Conservation (phyloP, 2,888 invertebrate genomes). For the Bellardia bayeri region DNA sequence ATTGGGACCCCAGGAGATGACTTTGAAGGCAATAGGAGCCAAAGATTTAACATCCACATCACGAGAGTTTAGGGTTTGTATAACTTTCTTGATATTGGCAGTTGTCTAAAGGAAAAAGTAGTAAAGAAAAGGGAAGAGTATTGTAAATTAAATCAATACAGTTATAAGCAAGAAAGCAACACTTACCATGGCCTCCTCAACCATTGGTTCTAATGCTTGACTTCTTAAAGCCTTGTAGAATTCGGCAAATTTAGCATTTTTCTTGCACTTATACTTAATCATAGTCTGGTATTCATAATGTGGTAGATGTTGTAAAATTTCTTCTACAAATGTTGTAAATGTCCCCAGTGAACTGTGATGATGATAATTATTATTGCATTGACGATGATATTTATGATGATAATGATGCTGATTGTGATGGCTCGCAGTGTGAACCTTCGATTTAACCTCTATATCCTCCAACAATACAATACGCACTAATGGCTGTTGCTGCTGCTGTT, state of each 20-base stretch:
- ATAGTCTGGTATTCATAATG: conserved; percentile 77
- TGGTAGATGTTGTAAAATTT: conserved; percentile 78
- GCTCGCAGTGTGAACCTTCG: neutral
- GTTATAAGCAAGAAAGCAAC: no score
- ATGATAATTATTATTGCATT: conserved; percentile 12
- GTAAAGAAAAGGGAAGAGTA: neutral
- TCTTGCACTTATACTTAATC: conserved; percentile 78
- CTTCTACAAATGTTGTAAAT: conserved; percentile 77
- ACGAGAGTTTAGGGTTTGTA: conserved; percentile 76
- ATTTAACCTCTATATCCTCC: conserved; percentile 16
- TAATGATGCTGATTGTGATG: conserved; percentile 9
- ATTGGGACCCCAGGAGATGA: conserved; percentile 80
- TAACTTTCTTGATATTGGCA: conserved; percentile 73
- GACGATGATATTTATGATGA: conserved; percentile 12
- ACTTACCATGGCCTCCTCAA: conserved; percentile 78
- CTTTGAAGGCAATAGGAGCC: conserved; percentile 77
- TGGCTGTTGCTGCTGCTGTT: conserved; percentile 23
- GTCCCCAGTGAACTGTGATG: conserved; percentile 53
- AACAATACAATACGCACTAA: conserved; percentile 61
- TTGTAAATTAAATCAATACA: neutral
- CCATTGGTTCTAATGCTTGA: conserved; percentile 74
- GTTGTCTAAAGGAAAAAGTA: conserved; percentile 54
- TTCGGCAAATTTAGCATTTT: conserved; percentile 76
- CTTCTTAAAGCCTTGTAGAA: conserved; percentile 79
- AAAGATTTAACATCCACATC: conserved; percentile 77